Conservation (phyloP, 2,797 vertebrate species). For the Lindbergichthys nudifrons region DNA sequence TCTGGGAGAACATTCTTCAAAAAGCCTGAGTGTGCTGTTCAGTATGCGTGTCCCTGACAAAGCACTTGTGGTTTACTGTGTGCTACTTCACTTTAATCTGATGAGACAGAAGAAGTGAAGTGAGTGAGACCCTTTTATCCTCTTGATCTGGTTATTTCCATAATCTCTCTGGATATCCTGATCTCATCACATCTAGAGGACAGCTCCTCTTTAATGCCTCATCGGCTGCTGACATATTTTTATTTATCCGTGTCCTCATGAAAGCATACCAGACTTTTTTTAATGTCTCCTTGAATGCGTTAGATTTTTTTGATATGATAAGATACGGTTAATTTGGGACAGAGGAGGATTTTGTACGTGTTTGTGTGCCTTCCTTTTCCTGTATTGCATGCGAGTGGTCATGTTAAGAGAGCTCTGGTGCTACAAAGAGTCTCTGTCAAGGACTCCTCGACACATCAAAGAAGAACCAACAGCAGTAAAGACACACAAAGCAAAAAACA, state of each 20-base stretch:
- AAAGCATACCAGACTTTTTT: background rate
- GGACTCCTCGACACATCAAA: slow-evolving; percentile 52
- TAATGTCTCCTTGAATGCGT: background rate
- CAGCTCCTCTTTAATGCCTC: background rate
- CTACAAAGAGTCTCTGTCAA: slow-evolving; percentile 60
- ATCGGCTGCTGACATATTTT: background rate
- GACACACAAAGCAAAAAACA: slow-evolving; percentile 9
- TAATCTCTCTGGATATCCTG: slow-evolving; percentile 34
- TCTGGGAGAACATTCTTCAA: background rate
- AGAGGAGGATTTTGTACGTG: slow-evolving; percentile 20
- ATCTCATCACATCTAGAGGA: slow-evolving; percentile 29
- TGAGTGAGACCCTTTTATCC: slow-evolving; percentile 23
- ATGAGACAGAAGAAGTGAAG: slow-evolving; percentile 27
- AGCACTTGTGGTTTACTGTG: slow-evolving; percentile 7
- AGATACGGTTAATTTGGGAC: slow-evolving; percentile 21
- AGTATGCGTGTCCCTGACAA: background rate
- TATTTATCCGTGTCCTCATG: slow-evolving; percentile 1
- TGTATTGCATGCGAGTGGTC: slow-evolving; percentile 24
- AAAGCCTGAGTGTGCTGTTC: background rate
- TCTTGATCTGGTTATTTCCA: slow-evolving; percentile 32
- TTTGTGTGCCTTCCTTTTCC: slow-evolving; percentile 61
- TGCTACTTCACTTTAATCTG: slow-evolving; percentile 33
- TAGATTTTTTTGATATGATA: background rate
- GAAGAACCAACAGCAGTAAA: slow-evolving; percentile 20
- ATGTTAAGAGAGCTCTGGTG: slow-evolving; percentile 16